Conservation (phyloP, 1,140 invertebrate genomes). For the Brachionus rotundiformis region DNA sequence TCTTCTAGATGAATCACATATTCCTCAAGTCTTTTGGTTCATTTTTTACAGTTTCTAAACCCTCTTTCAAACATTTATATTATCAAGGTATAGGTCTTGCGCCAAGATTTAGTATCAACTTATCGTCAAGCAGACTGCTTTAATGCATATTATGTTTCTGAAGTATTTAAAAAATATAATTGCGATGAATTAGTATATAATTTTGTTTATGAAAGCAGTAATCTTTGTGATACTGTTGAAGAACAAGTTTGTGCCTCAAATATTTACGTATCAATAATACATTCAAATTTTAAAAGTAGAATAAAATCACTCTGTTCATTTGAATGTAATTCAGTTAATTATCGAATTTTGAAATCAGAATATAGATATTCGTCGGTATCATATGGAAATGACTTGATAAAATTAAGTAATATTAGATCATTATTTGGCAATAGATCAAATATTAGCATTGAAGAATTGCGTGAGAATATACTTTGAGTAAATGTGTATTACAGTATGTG, state of each 20-base stretch:
- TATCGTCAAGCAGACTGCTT: not conserved
- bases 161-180: not conserved
- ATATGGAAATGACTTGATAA: conserved; percentile 3
- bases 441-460: not conserved
- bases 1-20: too few species aligned
- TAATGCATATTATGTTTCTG: not conserved
- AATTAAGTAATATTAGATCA: not conserved
- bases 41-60: too few species aligned
- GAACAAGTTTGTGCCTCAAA: not conserved
- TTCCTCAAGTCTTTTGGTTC: too few species aligned
- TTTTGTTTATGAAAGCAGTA: not conserved
- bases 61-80: not conserved
- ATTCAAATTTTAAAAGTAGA: not conserved
- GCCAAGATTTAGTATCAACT: not conserved
- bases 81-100: not conserved
- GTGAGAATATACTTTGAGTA: not conserved
- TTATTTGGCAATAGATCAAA: not conserved
- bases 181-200: not conserved
- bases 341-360: not conserved
- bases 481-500: conserved; percentile 34
- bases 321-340: conserved; percentile 17
- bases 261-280: not conserved
- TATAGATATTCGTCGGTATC: not conserved
- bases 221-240: not conserved
- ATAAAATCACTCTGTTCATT: not conserved